Percentiles rank a stretch among this genome's conserved stretches.
phyloP scores from a whole-genome alignment of 2,113 vertebrate genomes.

The Corvus cornix region DNA sequence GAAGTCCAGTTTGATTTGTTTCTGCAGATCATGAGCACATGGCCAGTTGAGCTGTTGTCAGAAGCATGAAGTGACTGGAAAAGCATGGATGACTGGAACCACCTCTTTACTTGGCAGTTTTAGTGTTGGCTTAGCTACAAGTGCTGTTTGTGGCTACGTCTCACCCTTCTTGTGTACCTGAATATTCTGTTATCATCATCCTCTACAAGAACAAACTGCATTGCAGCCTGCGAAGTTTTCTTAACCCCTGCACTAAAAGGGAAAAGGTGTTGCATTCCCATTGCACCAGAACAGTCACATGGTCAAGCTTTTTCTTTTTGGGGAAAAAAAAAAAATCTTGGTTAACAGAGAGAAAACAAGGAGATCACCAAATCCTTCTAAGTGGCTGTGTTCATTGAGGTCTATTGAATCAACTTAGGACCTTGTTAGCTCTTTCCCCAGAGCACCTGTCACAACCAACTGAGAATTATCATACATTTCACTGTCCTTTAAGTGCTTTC shows the following conservation, averaged over 20 bases:
- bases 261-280: not conserved
- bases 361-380: not conserved
- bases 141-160: not conserved
- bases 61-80: not conserved
- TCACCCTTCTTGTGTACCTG: not conserved
- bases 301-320: not conserved
- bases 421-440: not conserved
- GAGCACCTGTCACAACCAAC: not conserved
- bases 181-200: not conserved
- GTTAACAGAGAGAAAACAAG: not conserved
- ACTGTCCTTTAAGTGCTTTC: not conserved
- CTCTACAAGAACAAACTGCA: not conserved
- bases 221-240: not conserved
- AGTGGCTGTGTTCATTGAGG: not conserved
- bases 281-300: not conserved
- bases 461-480: not conserved
- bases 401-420: not conserved
- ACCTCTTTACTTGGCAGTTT: not conserved
- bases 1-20: not conserved
- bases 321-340: not conserved
- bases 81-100: not conserved
- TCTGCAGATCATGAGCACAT: not conserved
- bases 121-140: not conserved
- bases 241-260: not conserved
- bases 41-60: not conserved